Evolutionary conservation across 2,888 invertebrate genomes (phyloP), one percentile per base, ranked within the genome.

Genomic region (Scaptomyza polygonia): DNA sequence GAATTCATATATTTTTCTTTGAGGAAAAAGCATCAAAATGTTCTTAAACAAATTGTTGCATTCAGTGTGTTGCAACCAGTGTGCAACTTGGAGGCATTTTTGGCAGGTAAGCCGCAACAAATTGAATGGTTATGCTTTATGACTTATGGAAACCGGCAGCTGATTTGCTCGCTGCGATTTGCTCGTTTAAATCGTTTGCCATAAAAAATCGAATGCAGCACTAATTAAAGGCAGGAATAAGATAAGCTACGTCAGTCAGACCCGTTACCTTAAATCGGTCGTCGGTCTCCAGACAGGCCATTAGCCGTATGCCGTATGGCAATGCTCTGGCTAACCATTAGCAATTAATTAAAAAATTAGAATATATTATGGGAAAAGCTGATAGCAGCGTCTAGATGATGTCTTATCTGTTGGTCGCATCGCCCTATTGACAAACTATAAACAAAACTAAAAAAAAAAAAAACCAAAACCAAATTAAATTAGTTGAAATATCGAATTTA

Each of bases 341-440:
- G 75, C 78, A 86, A 86, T 86, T 86, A 86, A 86, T 86, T 86
- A 86, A 86, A 85, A 85, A 86, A 86, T 82, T 86, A 85, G 87
- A 86, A 86, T 86, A 86, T 73, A 78, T 84, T 85, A 66, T 27
- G 39, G 30, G 25, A 25, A 30, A 65, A 56, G n/a, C 67, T 44
- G 64, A 72, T 76, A 65, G 49, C 36, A 27, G 48, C 58, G 73
- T 69, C 73, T 64, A 52, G 49, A 45, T 63, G 63, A 74, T 66
- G 66, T 64, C 70, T 74, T 74, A 83, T 83, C 81, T 76, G 29
- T 8, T 32, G 29, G 53, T 47, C 53, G 47, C 73, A 73, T 73
- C 69, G 63, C 70, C 73, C n/a, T n/a, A 77, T 68, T 77, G 82
- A 82, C 82, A 85, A 85, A 67, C 57, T 77, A 85, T 6, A 6